Percentiles rank a stretch among this genome's conserved stretches.
Evolutionary conservation across 1,140 invertebrate genomes (phyloP).

Genomic region (Dinoponera quadriceps): DNA sequence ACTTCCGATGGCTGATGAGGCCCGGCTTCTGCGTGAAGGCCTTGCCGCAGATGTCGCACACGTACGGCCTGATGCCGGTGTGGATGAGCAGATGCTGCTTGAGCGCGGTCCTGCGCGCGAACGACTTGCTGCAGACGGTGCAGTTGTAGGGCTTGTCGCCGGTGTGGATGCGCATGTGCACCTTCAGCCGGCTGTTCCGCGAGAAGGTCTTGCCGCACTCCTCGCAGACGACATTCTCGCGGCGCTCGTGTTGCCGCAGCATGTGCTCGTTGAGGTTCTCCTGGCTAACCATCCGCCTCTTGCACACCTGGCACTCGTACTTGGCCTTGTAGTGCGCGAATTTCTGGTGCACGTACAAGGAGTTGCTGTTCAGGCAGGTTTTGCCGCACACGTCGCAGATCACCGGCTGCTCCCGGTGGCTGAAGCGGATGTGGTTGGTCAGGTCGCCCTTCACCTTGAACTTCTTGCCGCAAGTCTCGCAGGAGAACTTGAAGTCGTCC

Average conservation of each 20-base stretch:
- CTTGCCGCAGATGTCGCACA: slow-evolving; percentile 93
- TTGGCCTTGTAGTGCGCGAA: slow-evolving; percentile 84
- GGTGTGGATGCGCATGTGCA: slow-evolving; percentile 88
- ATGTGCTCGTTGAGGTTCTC: slow-evolving; percentile 85
- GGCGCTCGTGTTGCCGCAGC: slow-evolving; percentile 82
- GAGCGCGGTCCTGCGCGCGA: slow-evolving; percentile 82
- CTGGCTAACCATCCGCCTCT: slow-evolving; percentile 83
- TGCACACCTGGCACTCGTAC: slow-evolving; percentile 83
- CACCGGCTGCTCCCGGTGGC: slow-evolving; percentile 88
- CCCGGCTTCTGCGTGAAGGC: slow-evolving; percentile 89
- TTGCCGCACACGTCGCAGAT: slow-evolving; percentile 90
- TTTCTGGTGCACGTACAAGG: slow-evolving; percentile 84
- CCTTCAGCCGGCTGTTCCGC: slow-evolving; percentile 87
- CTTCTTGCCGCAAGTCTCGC: slow-evolving; percentile 86
- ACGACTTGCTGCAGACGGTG: slow-evolving; percentile 87
- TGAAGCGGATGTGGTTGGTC: slow-evolving; percentile 88
- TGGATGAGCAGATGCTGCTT: slow-evolving; percentile 91
- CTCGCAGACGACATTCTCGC: slow-evolving; percentile 85
- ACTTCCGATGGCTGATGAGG: slow-evolving; percentile 88
- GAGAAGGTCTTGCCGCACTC: slow-evolving; percentile 87
- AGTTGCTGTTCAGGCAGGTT: slow-evolving; percentile 83
- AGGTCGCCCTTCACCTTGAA: slow-evolving; percentile 87
- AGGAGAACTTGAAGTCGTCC: slow-evolving; percentile 84
- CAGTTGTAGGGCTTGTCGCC: slow-evolving; percentile 88
- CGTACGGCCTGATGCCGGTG: slow-evolving; percentile 93